A percentile compares a stretch with the other conserved stretches of the same genome.
Conservation (phyloP, 2,888 invertebrate genomes). For the Leucoma salicis region DNA sequence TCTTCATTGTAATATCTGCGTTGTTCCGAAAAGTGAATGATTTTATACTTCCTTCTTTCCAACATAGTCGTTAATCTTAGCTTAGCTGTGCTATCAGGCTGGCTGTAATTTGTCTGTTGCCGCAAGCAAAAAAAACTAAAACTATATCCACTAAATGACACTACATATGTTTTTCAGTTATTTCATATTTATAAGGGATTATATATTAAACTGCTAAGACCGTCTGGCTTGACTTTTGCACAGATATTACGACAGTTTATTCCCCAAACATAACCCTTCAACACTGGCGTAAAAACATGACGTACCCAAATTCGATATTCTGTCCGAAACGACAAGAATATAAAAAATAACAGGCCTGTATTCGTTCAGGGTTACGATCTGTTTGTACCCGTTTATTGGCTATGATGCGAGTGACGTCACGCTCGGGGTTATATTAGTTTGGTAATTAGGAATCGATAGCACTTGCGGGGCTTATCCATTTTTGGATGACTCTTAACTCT, state of each 20-base stretch:
- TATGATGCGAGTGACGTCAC: constrained; percentile 5
- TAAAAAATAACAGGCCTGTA: constrained; percentile 11
- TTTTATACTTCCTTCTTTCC: no score
- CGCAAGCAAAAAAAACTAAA: no score
- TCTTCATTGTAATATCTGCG: no score
- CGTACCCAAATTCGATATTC: constrained; percentile 10
- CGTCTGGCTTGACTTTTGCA: not conserved
- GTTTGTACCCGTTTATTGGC: constrained; percentile 9
- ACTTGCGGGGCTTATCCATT: no score
- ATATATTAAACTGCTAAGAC: not conserved
- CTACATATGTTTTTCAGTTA: no score
- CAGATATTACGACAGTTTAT: not conserved
- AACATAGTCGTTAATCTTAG: no score
- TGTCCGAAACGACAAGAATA: constrained; percentile 7
- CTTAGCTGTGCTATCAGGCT: no score
- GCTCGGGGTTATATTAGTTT: not conserved
- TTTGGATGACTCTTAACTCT: no score
- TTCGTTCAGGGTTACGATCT: constrained; percentile 8
- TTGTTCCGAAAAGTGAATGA: no score
- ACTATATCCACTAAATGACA: no score
- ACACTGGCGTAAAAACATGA: constrained; percentile 5
- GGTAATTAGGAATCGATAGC: not conserved
- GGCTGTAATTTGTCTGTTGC: no score
- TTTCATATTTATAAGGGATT: not conserved
- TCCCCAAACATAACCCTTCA: constrained; percentile 6